Base-by-base conservation (phyloP, 2,888 invertebrate genomes). In the Noctua janthe region DNA sequence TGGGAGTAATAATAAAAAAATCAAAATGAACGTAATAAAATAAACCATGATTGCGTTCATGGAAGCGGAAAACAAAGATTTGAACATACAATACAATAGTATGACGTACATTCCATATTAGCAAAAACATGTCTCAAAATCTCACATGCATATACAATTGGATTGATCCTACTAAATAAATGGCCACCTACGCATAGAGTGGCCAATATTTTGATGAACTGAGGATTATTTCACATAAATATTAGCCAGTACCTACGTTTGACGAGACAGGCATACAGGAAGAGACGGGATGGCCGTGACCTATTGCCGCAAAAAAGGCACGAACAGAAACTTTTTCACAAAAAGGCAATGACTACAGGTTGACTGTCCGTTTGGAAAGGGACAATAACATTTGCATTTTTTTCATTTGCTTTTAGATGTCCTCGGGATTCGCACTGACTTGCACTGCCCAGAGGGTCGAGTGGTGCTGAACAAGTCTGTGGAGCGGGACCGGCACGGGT, bases 381-480 rank as follows among this genome's bases (percentile, higher is more conserved):
- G 8, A 74, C 17, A 69, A 67, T 84, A 76, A 78, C 11, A 69
- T 74, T 66, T 64, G 81, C 79, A 39, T 39, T 39, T 39, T 39
- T 39, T 39, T 39, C 39, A 39, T 73, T 72, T 85, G 51, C 73
- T 86, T 89, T 84, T 90, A 97, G 97, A 96, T 91, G 88, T 94
- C 8, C 81, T 95, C 86, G 97, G 96, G 8, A 86, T 97, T 64
- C 91, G 94, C 39, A 87, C 92, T 49, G 90, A 90, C 5, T 86
- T 96, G 70, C 85, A 81, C 23, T 97, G 97, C 84, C 80, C 87
- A 0, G 73, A 82, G 8, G 94, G 95, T 17, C 94, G 93, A 82
- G 93, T 93, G 62, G 93, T 93, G 35, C 84, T 97, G 23, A 94
- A 96, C 83, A 91, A 88, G 64, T 91, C 94, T 5, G 67, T 87